Percentiles rank a stretch among this genome's conserved stretches.
phyloP scores from a whole-genome alignment of 2,797 vertebrate genomes.

The Gila robusta region DNA sequence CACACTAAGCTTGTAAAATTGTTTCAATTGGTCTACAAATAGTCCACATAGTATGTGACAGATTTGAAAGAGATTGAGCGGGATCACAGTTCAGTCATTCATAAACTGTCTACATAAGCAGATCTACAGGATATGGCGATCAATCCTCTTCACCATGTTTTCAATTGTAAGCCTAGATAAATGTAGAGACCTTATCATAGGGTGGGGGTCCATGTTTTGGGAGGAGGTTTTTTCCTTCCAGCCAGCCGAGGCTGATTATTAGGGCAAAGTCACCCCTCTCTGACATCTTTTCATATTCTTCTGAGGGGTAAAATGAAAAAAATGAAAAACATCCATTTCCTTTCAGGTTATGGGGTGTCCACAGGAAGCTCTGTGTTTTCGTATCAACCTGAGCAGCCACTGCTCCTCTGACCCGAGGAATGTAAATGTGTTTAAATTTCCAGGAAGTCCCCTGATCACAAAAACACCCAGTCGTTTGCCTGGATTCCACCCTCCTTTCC shows the following conservation, averaged over 20 bases:
- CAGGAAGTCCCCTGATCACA: constrained; percentile 71
- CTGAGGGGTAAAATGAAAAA: constrained; percentile 70
- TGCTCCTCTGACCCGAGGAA: constrained; percentile 57
- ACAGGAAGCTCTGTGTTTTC: constrained; percentile 60
- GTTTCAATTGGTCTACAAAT: constrained; percentile 7
- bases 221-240: constrained; percentile 73
- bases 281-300: constrained; percentile 76
- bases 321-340: constrained; percentile 67
- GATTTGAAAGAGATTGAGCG: constrained; percentile 62
- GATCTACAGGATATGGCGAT: constrained; percentile 15
- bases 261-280: constrained; percentile 72
- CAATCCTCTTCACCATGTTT: constrained; percentile 50
- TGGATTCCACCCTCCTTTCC: constrained; percentile 47
- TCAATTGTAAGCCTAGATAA: constrained; percentile 70
- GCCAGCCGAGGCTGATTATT: constrained; percentile 69
- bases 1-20: not conserved
- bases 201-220: constrained; percentile 63
- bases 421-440: constrained; percentile 66
- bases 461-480: constrained; percentile 57
- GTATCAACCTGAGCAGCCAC: constrained; percentile 55
- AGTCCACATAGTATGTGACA: constrained; percentile 36
- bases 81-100: constrained; percentile 48
- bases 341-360: constrained; percentile 34
- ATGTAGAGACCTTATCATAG: constrained; percentile 73
- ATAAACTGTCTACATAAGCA: constrained; percentile 50